Percentiles rank a stretch among this genome's conserved stretches.
Conservation (phyloP, 2,888 invertebrate genomes). For the Macrosiphum euphorbiae region DNA sequence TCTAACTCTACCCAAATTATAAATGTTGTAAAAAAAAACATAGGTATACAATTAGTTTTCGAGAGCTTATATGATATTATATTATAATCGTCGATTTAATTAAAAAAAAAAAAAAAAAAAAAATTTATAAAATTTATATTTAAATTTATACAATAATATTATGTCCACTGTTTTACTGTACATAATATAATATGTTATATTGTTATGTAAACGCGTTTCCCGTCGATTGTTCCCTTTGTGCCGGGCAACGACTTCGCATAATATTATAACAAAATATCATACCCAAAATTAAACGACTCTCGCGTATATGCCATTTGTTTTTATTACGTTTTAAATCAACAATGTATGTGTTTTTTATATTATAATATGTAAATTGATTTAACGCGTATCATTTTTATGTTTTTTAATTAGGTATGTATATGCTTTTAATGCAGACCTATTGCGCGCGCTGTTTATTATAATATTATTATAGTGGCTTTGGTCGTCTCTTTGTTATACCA, state of each 20-base stretch:
- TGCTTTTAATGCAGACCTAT: slow-evolving; percentile 7
- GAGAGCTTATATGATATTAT: background rate
- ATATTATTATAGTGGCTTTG: slow-evolving; percentile 14
- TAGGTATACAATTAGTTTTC: background rate
- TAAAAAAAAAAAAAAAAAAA: too few species aligned
- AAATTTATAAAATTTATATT: too few species aligned
- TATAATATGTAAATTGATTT: slow-evolving; percentile 46
- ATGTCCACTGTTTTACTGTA: background rate
- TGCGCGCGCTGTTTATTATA: background rate
- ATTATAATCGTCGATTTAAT: background rate
- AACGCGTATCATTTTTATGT: slow-evolving; percentile 29
- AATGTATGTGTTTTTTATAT: background rate
- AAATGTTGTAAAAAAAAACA: background rate
- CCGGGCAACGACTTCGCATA: background rate
- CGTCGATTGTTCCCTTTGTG: slow-evolving; percentile 35
- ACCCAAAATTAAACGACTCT: background rate
- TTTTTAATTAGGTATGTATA: slow-evolving; percentile 15
- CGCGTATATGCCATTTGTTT: slow-evolving; percentile 22
- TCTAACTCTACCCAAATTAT: background rate
- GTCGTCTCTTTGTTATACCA: slow-evolving; percentile 2
- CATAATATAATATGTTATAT: background rate
- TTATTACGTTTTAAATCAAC: background rate
- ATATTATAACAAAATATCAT: background rate
- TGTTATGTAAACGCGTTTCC: background rate
- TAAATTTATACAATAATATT: background rate